Evolutionary conservation across 2,797 vertebrate genomes (phyloP).

Genomic region (Syngnathus acus): DNA sequence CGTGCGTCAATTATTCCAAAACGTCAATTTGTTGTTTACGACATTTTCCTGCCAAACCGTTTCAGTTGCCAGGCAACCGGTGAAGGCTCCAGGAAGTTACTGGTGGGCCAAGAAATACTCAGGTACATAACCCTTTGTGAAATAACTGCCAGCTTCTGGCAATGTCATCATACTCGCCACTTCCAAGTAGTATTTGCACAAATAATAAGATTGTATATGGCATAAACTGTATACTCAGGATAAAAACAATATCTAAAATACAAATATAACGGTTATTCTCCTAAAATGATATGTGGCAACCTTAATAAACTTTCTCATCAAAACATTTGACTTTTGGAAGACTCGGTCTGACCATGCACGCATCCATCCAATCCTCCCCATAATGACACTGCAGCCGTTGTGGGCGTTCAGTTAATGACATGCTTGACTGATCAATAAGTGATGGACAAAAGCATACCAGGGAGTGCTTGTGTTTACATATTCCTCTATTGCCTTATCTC

Average conservation of each 20-base stretch:
- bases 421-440: slow-evolving; percentile 26
- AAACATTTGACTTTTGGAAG: not conserved
- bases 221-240: not conserved
- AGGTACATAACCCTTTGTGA: slow-evolving; percentile 4
- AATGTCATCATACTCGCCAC: not conserved
- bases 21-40: slow-evolving; percentile 6
- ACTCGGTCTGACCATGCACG: not conserved
- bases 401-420: slow-evolving; percentile 24
- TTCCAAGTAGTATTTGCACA: not conserved
- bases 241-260: not conserved
- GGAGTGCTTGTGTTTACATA: slow-evolving; percentile 8
- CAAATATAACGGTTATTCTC: not conserved
- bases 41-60: slow-evolving; percentile 3
- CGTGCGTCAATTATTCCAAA: slow-evolving; percentile 5
- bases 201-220: not conserved
- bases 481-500: not conserved
- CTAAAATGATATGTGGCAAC: not conserved
- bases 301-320: not conserved
- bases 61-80: slow-evolving; percentile 19
- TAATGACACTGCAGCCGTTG: slow-evolving; percentile 15
- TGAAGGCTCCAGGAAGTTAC: slow-evolving; percentile 4
- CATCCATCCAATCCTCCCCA: not conserved
- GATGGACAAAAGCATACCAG: slow-evolving; percentile 21
- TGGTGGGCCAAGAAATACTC: slow-evolving; percentile 2
- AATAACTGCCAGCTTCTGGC: not conserved